Evolutionary conservation across 92 coral and sea anemone species (phyloP).

Genomic region (Virgularia gustaviana): DNA sequence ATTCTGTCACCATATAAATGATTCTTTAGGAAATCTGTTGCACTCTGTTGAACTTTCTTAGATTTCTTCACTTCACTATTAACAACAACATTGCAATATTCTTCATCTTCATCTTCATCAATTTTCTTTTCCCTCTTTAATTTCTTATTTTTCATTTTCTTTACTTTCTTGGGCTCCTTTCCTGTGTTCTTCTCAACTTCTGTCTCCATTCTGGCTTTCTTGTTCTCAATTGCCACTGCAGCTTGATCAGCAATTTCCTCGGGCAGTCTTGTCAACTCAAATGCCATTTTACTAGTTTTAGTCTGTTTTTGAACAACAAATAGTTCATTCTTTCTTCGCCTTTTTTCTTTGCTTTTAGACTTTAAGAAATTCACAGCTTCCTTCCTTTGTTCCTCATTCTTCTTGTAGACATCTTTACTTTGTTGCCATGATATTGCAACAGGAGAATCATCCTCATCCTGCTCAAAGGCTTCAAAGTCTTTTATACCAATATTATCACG

Average conservation of each 20-base stretch:
- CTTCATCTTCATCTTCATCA: constrained; percentile 4
- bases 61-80: constrained; percentile 48
- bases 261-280: constrained; percentile 68
- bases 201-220: constrained; percentile 22
- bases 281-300: constrained; percentile 55
- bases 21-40: constrained; percentile 64
- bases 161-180: background rate
- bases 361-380: constrained; percentile 52
- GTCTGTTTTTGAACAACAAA: constrained; percentile 44
- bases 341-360: constrained; percentile 61
- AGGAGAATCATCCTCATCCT: constrained; percentile 66
- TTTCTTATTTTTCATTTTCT: constrained; percentile 44
- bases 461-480: background rate
- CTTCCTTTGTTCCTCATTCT: constrained; percentile 53
- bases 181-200: background rate
- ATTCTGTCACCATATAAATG: constrained; percentile 83
- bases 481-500: background rate
- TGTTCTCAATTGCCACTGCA: constrained; percentile 60
- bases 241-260: constrained; percentile 67
- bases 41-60: constrained; percentile 62
- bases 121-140: constrained; percentile 52
- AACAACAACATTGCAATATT: constrained; percentile 62
- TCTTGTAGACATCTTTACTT: constrained; percentile 64
- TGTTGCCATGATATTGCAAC: constrained; percentile 70
- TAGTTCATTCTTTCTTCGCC: constrained; percentile 65